Evolutionary conservation across 2,113 vertebrate genomes (phyloP).

Genomic region (Eurystomus gularis): DNA sequence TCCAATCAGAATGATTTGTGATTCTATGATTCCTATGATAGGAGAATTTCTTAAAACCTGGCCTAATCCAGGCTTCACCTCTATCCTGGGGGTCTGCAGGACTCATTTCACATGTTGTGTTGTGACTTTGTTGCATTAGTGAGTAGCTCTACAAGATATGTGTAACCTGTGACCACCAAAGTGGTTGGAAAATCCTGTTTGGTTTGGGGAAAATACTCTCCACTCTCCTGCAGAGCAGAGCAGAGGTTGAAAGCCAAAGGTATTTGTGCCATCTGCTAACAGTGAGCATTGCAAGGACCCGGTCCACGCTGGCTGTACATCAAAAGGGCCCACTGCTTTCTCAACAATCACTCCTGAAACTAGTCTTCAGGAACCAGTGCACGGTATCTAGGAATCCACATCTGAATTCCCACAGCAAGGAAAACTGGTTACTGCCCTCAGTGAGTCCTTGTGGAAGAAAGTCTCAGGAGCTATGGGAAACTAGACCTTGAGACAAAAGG

Average conservation of each 20-base stretch:
- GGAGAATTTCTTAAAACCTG: background rate
- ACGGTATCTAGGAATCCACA: background rate
- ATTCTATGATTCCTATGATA: background rate
- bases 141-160: rapidly evolving
- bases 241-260: background rate
- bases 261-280: background rate
- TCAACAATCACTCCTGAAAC: background rate
- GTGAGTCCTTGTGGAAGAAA: background rate
- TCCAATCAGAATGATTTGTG: too few relatives aligned
- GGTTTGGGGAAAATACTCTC: background rate
- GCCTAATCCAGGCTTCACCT: background rate
- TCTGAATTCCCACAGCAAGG: background rate
- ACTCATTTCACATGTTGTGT: rapidly evolving
- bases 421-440: background rate
- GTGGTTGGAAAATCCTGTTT: background rate
- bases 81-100: background rate
- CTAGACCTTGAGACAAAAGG: background rate
- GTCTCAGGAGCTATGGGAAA: background rate
- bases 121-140: background rate
- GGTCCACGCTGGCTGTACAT: background rate
- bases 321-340: background rate
- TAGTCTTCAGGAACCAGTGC: background rate
- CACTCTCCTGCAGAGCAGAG: background rate
- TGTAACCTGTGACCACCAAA: background rate
- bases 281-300: background rate